Base-by-base conservation (phyloP, 2,797 vertebrate genomes). In the Melanotaenia maccullochi region DNA sequence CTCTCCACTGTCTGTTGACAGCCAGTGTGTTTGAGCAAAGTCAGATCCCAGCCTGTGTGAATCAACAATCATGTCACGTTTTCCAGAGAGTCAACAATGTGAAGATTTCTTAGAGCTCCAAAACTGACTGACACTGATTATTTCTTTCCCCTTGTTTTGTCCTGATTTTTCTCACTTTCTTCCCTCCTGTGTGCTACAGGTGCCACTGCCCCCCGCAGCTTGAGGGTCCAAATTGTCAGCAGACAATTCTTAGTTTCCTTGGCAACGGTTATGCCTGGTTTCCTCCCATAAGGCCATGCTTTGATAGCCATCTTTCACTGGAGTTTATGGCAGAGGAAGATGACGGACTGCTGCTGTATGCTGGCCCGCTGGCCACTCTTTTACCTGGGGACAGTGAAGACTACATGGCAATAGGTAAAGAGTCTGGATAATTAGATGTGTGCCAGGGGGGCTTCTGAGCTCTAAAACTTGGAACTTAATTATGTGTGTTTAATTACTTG, bases 221-320 rank as follows among this genome's bases (percentile, higher is more conserved):
- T 68, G 91, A 95, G 18, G 96, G 96, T 74, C 94, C 95, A 60
- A 93, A 96, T 60, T 97, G 96, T 92, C 95, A 96, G 92, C 95
- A 95, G 89, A 95, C 93, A 0, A 92, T 93, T 69, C 94, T 92
- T 83, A 94, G 94, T 94, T 96, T 96, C 95, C 94, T 94, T 92
- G 95, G 95, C 76, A 93, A 95, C 91, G 94, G 96, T 85, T 96
- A 96, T 90, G 94, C 96, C 74, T 96, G 95, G 95, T 96, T 96
- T 93, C 95, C 75, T 73, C 95, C 96, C 87, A 92, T 96, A 89
- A 94, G 89, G 75, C 94, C 93, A 2, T 96, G 96, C 83, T 95
- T 95, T 89, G 94, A 96, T 91, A 96, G 93, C 90, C 95, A 93
- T 52, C 91, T 96, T 65, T 96, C 95, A 69, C 81, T 96, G 5